These are phyloP conservation scores for Equus przewalskii DNA, from an alignment of 2,113 vertebrate genomes.

Conservation along the genomic window DNA sequence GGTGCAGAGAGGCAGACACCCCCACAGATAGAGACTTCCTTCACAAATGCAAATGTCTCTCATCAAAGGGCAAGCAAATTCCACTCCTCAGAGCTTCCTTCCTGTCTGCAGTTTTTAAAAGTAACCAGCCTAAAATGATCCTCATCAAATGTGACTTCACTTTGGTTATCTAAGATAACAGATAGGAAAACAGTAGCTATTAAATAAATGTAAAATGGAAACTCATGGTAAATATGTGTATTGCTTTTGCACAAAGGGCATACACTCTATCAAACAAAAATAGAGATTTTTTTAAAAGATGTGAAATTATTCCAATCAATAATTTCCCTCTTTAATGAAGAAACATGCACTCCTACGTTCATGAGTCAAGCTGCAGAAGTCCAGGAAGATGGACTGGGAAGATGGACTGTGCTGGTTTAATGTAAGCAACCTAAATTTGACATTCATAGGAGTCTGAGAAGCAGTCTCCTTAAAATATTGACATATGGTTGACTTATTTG, in stretches of 20 bases:
- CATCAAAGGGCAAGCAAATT: too few relatives aligned
- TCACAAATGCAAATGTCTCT: too few relatives aligned
- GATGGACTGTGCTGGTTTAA: neutral
- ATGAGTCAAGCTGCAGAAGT: neutral
- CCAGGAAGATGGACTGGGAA: neutral
- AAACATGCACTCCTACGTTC: neutral
- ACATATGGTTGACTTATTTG: neutral
- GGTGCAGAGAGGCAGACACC: too few relatives aligned
- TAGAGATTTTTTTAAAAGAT: neutral
- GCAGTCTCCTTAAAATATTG: neutral
- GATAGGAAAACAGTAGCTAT: neutral
- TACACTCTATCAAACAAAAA: neutral
- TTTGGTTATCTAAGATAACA: neutral
- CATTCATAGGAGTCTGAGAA: neutral
- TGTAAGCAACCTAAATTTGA: neutral
- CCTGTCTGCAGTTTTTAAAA: too few relatives aligned
- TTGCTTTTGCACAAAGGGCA: neutral
- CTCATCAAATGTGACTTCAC: too few relatives aligned
- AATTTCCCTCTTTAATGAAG: neutral
- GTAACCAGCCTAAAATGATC: too few relatives aligned
- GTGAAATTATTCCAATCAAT: neutral
- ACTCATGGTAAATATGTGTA: neutral
- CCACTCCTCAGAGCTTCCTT: too few relatives aligned
- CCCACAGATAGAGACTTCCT: too few relatives aligned
- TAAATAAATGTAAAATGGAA: neutral